These are phyloP conservation scores for Vanessa atalanta DNA, from an alignment of 1,140 invertebrate species.

Conservation along the genomic window DNA sequence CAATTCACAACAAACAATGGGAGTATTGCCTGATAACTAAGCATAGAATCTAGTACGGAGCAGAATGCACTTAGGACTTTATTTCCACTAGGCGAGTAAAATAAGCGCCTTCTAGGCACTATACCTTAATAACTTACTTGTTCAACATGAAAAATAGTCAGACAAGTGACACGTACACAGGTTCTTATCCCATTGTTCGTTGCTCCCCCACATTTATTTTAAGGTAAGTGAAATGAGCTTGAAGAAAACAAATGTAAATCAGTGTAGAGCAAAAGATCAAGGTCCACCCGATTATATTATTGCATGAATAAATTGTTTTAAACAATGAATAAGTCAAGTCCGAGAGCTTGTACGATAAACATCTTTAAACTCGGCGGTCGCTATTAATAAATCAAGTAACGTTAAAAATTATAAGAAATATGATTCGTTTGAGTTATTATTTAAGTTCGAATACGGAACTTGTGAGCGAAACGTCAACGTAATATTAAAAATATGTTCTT, in stretches of 20 bases:
- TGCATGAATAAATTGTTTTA: slow-evolving; percentile 56
- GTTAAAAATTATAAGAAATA: slow-evolving; percentile 42
- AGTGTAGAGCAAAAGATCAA: slow-evolving; percentile 55
- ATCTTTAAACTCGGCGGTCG: slow-evolving; percentile 43
- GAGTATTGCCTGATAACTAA: slow-evolving; percentile 20
- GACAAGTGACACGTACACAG: slow-evolving; percentile 44
- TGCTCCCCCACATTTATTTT: slow-evolving; percentile 37
- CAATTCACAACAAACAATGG: slow-evolving; percentile 20
- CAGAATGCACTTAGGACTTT: slow-evolving; percentile 6
- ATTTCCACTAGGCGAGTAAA: slow-evolving; percentile 22
- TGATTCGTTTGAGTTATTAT: slow-evolving; percentile 37
- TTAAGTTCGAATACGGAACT: slow-evolving; percentile 41
- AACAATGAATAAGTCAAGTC: slow-evolving; percentile 59
- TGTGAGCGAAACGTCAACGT: slow-evolving; percentile 32
- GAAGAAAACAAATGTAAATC: slow-evolving; percentile 57
- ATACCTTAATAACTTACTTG: slow-evolving; percentile 49
- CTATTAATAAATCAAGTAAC: slow-evolving; percentile 50
- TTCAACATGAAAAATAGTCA: slow-evolving; percentile 56
- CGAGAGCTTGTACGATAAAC: slow-evolving; percentile 43
- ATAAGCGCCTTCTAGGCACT: slow-evolving; percentile 44
- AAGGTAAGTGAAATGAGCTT: slow-evolving; percentile 43
- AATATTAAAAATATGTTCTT: slow-evolving; percentile 34
- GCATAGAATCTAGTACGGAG: slow-evolving; percentile 16
- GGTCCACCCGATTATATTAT: slow-evolving; percentile 53
- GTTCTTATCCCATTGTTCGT: slow-evolving; percentile 53